Evolutionary conservation across 2,888 invertebrate species (phyloP), one percentile per base, ranked within the genome.

Genomic region (Hirtodrosophila duncani): DNA sequence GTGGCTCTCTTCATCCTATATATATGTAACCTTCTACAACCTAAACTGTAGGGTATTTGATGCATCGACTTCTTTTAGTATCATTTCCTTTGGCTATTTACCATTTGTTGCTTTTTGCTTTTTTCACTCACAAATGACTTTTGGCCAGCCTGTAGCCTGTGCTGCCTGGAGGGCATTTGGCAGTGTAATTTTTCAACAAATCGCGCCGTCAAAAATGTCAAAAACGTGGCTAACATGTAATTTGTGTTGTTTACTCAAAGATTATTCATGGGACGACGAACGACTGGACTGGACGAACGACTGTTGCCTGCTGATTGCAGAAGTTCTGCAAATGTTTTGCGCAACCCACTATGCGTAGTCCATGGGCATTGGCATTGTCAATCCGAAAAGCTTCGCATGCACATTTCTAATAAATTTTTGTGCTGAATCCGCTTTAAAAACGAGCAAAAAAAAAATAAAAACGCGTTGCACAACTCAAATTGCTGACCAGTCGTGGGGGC

Each of bases 381-480:
- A 64, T 70, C 34, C 51, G 71, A 75, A 64, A 31, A 42, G 72
- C 75, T 69, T 67, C 10, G 77, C 57, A 64, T 75, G 82, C 84
- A 84, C 63, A 79, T 84, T 67, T 72, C 64, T 65, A 74, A 82
- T 77, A 71, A 69, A 58, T 64, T 62, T 81, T 83, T 64, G 33
- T 71, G 83, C 82, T 81, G 82, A 81, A 71, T 77, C 66, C 63
- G 82, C 82, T 77, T 70, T 81, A 55, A 72, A 70, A 62, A 46
- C 51, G 41, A 51, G 33, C 42, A 39, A 30, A 33, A 33, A n/a
- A 41, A 27, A 27, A 14, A 21, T 3, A 6, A 26, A n/a, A n/a
- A n/a, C n/a, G n/a, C n/a, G 31, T 51, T 27, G 26, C 51, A 31
- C 51, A 50, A 61, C 60, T 57, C 66, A 65, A 81, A 74, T 66